A percentile compares a stretch with the other conserved stretches of the same genome.
Conservation (phyloP, 2,888 invertebrate species). For the Elegia similella region DNA sequence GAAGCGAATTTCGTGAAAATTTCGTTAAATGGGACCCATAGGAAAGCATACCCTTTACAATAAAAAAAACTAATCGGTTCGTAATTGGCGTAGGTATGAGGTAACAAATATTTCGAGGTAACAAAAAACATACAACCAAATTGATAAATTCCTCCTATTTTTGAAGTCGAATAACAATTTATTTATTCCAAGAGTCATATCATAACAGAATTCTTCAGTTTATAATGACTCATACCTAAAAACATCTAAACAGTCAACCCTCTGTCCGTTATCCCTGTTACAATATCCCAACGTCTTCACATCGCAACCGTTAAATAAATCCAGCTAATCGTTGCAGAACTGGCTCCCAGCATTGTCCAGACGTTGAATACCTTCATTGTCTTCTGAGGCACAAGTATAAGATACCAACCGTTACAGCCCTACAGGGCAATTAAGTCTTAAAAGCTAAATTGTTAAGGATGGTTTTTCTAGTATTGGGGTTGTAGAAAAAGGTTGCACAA, state of each 20-base stretch:
- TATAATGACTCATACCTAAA: conserved; percentile 1
- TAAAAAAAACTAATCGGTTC: too few relatives aligned
- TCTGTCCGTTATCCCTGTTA: conserved; percentile 29
- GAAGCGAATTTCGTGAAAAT: too few relatives aligned
- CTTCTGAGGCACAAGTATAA: conserved; percentile 42
- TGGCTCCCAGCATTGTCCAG: conserved; percentile 60
- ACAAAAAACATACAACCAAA: too few relatives aligned
- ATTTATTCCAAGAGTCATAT: not conserved
- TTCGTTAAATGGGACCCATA: too few relatives aligned
- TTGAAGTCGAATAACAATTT: too few relatives aligned
- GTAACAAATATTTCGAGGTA: too few relatives aligned
- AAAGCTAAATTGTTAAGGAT: conserved; percentile 30
- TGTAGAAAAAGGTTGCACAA: conserved; percentile 55
- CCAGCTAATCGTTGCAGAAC: conserved; percentile 61
- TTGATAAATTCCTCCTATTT: too few relatives aligned
- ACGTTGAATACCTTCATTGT: conserved; percentile 71
- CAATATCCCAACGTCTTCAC: conserved; percentile 38
- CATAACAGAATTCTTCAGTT: not conserved
- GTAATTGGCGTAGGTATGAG: too few relatives aligned
- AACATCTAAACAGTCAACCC: conserved; percentile 30
- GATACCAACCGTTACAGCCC: conserved; percentile 31
- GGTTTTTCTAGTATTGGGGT: conserved; percentile 28
- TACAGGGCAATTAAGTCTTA: conserved; percentile 33
- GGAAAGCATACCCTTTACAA: too few relatives aligned
- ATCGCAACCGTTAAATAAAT: conserved; percentile 71